Percentiles rank a stretch among this genome's conserved stretches.
These are phyloP conservation scores for Sternotherus odoratus DNA, from an alignment of 2,797 vertebrate genomes.

Conservation along the genomic window DNA sequence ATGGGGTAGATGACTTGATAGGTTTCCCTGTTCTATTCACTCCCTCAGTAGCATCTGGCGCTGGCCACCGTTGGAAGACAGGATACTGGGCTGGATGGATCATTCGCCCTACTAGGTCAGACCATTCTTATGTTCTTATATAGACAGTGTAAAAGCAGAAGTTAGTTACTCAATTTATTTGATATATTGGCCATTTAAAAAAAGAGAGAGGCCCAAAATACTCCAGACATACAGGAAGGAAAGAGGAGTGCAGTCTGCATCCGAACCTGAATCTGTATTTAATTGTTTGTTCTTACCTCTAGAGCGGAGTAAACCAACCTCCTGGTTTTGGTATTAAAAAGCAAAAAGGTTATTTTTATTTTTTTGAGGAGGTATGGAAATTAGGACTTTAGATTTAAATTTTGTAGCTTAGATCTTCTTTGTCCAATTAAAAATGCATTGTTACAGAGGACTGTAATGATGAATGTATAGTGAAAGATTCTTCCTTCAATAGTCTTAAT, in stretches of 20 bases:
- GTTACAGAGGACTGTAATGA: neutral
- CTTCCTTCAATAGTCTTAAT: neutral
- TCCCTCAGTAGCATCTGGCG: neutral
- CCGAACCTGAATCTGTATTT: slow-evolving; percentile 24
- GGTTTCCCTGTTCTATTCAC: neutral
- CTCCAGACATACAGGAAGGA: neutral
- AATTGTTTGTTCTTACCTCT: slow-evolving; percentile 14
- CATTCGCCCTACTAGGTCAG: neutral
- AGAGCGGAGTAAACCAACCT: neutral
- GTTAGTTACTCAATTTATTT: neutral
- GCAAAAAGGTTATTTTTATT: neutral
- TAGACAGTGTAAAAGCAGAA: slow-evolving; percentile 9
- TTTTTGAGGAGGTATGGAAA: slow-evolving; percentile 37
- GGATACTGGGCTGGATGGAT: neutral
- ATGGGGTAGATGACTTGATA: neutral
- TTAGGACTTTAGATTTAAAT: slow-evolving; percentile 3
- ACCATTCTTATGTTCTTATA: neutral
- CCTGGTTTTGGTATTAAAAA: slow-evolving; percentile 45
- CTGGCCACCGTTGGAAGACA: neutral
- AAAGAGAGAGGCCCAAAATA: neutral
- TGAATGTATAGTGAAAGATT: neutral
- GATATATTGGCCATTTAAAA: neutral
- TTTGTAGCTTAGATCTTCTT: neutral
- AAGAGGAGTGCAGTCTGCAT: neutral
- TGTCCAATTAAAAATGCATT: slow-evolving; percentile 7